phyloP scores from a whole-genome alignment of 2,797 vertebrate species.

The Poecilia gillii region DNA sequence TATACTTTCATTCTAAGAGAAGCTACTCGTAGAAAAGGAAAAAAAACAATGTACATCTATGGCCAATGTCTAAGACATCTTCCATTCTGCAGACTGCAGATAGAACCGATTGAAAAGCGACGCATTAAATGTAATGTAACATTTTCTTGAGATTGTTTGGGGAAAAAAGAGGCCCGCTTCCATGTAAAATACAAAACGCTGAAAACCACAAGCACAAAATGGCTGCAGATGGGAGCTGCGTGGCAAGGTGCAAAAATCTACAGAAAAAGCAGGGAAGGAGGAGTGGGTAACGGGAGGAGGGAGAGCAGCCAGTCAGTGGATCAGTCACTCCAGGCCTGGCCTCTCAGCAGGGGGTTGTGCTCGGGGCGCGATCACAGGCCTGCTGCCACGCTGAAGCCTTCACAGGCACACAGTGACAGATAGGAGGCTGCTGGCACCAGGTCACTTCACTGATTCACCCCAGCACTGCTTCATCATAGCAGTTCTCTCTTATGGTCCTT shows the following conservation, averaged over 20 bases:
- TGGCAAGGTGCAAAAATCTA: conserved; percentile 54
- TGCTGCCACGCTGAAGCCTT: conserved; percentile 86
- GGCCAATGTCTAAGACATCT: not conserved
- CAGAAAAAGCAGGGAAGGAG: conserved; percentile 56
- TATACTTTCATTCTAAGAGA: not conserved
- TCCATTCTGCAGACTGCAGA: not conserved
- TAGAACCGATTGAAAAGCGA: not conserved
- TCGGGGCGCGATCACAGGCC: conserved; percentile 86
- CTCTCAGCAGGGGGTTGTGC: conserved; percentile 86
- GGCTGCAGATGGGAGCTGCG: conserved; percentile 67
- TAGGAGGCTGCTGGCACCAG: conserved; percentile 78
- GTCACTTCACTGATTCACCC: conserved; percentile 76
- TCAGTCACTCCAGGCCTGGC: conserved; percentile 87
- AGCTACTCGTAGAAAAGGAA: not conserved
- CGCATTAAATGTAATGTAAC: not conserved
- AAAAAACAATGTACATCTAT: not conserved
- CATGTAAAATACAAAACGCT: not conserved
- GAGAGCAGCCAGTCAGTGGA: conserved; percentile 72
- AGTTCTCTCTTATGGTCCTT: conserved; percentile 45
- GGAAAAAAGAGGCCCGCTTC: not conserved
- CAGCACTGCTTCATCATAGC: conserved; percentile 49
- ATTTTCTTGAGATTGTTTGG: not conserved
- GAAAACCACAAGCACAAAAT: conserved; percentile 66
- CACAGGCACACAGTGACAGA: conserved; percentile 88
- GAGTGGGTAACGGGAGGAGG: conserved; percentile 50